Percentiles rank a stretch among this genome's conserved stretches.
Conservation (phyloP, 53 echinoderm and acorn worm genomes). For the Hippasteria phrygiana region DNA sequence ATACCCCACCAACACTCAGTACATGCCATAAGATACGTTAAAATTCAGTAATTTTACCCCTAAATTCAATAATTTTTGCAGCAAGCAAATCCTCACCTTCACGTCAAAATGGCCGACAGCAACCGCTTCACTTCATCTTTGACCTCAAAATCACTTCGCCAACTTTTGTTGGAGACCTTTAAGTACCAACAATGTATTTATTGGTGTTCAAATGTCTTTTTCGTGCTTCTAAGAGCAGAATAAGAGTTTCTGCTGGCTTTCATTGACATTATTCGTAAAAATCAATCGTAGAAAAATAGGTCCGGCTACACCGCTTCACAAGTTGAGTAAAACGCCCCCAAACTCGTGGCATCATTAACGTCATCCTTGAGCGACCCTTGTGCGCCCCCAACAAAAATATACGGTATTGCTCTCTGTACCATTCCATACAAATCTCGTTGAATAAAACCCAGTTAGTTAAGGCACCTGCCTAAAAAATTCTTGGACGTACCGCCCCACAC, state of each 20-base stretch:
- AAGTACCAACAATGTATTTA: neutral
- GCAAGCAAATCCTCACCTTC: constrained; percentile 53
- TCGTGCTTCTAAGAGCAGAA: neutral
- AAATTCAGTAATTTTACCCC: neutral
- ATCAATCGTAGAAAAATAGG: constrained; percentile 35
- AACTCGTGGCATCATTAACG: constrained; percentile 72
- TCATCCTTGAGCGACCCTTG: constrained; percentile 57
- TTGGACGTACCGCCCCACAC: neutral
- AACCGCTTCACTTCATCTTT: constrained; percentile 55
- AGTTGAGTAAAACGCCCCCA: constrained; percentile 60
- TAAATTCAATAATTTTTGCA: constrained; percentile 19
- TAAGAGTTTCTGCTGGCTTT: neutral
- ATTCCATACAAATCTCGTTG: neutral
- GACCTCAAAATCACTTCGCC: constrained; percentile 65
- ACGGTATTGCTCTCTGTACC: neutral
- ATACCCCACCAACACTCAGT: constrained; percentile 7
- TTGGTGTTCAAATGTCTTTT: neutral
- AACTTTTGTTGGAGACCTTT: neutral
- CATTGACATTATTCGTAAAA: neutral
- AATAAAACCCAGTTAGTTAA: neutral
- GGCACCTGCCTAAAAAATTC: neutral
- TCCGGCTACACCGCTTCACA: constrained; percentile 4
- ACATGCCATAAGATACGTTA: neutral
- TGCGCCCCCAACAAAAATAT: constrained; percentile 41
- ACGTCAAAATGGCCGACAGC: constrained; percentile 63